Percentiles rank a stretch among this genome's conserved stretches.
These are phyloP conservation scores for Arremon aurantiirostris DNA, from an alignment of 2,797 vertebrate species.

Conservation along the genomic window DNA sequence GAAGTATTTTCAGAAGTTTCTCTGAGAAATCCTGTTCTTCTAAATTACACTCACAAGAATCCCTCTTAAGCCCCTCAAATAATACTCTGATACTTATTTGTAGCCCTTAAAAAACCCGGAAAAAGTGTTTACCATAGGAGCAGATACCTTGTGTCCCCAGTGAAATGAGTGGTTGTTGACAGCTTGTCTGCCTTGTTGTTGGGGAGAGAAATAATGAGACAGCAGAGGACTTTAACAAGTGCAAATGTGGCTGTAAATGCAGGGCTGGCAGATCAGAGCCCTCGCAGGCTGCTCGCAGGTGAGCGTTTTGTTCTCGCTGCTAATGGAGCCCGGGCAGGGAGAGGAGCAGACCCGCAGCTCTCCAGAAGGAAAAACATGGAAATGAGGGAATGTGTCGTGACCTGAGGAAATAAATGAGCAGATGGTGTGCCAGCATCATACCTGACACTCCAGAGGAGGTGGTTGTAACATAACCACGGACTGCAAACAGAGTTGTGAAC, in stretches of 20 bases:
- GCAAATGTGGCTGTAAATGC: neutral
- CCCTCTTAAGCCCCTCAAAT: neutral
- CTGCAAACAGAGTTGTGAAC: neutral
- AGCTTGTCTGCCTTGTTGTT: neutral
- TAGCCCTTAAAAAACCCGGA: neutral
- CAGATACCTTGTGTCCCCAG: neutral
- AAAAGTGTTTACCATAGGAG: neutral
- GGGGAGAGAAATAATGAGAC: slow-evolving; percentile 17
- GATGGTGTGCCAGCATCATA: slow-evolving; percentile 37
- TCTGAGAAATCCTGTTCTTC: neutral
- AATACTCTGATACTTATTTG: neutral
- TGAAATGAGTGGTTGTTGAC: neutral
- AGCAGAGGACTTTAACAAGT: neutral
- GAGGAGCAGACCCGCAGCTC: neutral
- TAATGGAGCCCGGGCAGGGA: neutral
- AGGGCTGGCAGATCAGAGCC: neutral
- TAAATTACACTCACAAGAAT: neutral
- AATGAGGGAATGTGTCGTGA: slow-evolving; percentile 8
- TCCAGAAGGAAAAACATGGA: neutral
- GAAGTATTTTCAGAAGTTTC: neutral
- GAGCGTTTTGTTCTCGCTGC: neutral
- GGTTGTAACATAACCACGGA: neutral
- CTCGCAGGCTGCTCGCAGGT: neutral
- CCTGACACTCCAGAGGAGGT: slow-evolving; percentile 42
- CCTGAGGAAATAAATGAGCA: slow-evolving; percentile 46